Conservation (phyloP, 2,888 invertebrate genomes). For the Mesorhabditis spiculigera region DNA sequence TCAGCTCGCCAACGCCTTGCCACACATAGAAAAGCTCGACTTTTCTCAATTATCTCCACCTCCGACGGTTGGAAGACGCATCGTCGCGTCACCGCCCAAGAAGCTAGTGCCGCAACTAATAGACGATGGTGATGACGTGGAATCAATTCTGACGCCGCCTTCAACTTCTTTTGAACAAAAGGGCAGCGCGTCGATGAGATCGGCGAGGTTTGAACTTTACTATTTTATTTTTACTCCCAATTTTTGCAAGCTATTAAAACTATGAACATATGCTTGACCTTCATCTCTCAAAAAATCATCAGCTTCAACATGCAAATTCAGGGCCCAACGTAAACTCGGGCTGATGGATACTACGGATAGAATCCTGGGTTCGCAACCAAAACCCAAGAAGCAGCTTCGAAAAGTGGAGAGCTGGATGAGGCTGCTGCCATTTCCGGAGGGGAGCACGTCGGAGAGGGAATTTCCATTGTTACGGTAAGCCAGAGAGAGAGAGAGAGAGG, state of each 20-base stretch:
- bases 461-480: background rate
- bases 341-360: background rate
- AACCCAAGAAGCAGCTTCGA: background rate
- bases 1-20: no score
- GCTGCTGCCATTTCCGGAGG: background rate
- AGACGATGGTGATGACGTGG: background rate
- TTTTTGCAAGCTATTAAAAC: no score
- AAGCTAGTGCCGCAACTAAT: no score
- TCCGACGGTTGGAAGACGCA: background rate
- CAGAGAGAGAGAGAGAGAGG: no score
- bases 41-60: background rate
- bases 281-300: no score
- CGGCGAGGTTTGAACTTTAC: background rate
- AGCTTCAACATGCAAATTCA: no score
- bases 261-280: no score
- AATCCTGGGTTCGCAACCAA: background rate
- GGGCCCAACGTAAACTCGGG: background rate
- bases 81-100: background rate
- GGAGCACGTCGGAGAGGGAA: background rate
- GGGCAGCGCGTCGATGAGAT: background rate
- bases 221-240: background rate
- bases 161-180: background rate
- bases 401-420: conserved; percentile 1
- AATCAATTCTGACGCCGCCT: background rate
- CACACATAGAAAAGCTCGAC: background rate